Percentiles rank a stretch among this genome's conserved stretches.
Conservation (phyloP, 1,140 invertebrate species). For the Grapholita molesta region DNA sequence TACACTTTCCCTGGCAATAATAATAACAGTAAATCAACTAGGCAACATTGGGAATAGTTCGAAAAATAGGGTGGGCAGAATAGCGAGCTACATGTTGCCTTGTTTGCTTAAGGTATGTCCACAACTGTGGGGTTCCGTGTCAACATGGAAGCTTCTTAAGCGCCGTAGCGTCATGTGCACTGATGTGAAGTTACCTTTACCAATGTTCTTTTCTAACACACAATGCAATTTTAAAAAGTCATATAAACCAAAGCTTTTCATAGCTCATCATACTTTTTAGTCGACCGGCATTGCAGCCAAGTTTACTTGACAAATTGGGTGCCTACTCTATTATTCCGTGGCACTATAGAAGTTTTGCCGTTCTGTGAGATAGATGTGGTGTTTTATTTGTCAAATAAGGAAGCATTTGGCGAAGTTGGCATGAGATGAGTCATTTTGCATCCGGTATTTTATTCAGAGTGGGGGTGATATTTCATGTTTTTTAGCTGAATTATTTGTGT, state of each 20-base stretch:
- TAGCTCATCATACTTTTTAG: neutral
- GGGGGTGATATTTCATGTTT: neutral
- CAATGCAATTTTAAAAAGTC: neutral
- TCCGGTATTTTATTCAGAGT: neutral
- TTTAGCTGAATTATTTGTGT: neutral
- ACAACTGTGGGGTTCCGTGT: neutral
- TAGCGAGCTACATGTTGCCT: neutral
- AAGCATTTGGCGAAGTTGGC: neutral
- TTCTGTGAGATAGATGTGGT: neutral
- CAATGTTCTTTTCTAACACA: neutral
- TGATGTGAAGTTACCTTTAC: neutral
- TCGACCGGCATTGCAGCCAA: neutral
- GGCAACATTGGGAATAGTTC: slow-evolving; percentile 4
- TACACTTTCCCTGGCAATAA: slow-evolving; percentile 60
- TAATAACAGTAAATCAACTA: slow-evolving; percentile 62
- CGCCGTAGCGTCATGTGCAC: neutral
- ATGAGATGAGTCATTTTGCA: neutral
- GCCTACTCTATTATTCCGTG: neutral
- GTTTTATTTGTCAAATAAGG: slow-evolving; percentile 17
- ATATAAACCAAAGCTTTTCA: neutral
- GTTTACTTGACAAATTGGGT: neutral
- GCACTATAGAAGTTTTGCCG: slow-evolving; percentile 3
- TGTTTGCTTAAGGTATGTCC: neutral
- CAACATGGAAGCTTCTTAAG: neutral
- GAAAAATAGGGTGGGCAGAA: neutral